A percentile compares a stretch with the other conserved stretches of the same genome.
Evolutionary conservation across 2,888 invertebrate genomes (phyloP).

Genomic region (Pseudococcus jackbeardsleyi): DNA sequence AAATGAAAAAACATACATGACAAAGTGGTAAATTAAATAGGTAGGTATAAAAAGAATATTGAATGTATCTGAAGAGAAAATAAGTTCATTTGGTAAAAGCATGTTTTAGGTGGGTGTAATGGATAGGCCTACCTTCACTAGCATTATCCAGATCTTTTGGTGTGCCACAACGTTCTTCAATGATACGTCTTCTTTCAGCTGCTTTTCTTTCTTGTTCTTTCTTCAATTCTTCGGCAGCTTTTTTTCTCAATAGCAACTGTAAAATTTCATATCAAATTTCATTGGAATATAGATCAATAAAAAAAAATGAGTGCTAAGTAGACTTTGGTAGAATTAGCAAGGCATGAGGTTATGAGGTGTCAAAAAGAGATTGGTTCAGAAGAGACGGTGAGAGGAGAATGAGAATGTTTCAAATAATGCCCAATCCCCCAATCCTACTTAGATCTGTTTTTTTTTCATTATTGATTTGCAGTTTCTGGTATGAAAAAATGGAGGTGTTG

Average conservation of each 20-base stretch:
- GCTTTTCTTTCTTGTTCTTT: slow-evolving; percentile 99
- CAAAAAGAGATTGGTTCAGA: too few relatives aligned
- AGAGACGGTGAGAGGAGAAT: too few relatives aligned
- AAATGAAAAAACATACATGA: neutral
- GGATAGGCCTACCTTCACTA: slow-evolving; percentile 85
- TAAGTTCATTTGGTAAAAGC: neutral
- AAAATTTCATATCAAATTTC: slow-evolving; percentile 13
- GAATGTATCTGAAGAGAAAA: neutral
- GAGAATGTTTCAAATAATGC: too few relatives aligned
- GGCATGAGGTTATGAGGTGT: too few relatives aligned
- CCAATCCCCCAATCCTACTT: too few relatives aligned
- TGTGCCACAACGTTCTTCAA: slow-evolving; percentile 94
- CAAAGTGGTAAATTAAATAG: neutral
- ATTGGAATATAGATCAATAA: neutral
- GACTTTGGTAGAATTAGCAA: neutral
- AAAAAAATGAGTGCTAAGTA: neutral
- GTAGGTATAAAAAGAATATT: neutral
- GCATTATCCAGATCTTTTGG: slow-evolving; percentile 91
- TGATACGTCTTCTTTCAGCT: slow-evolving; percentile 96
- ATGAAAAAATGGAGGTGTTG: too few relatives aligned
- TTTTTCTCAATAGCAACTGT: slow-evolving; percentile 98
- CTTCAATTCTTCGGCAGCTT: slow-evolving; percentile 99
- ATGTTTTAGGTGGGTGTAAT: neutral
- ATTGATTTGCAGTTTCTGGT: too few relatives aligned
- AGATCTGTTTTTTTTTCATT: too few relatives aligned